A percentile compares a stretch with the other conserved stretches of the same genome.
phyloP scores from a whole-genome alignment of 2,113 vertebrate species.

The Hylia prasina region DNA sequence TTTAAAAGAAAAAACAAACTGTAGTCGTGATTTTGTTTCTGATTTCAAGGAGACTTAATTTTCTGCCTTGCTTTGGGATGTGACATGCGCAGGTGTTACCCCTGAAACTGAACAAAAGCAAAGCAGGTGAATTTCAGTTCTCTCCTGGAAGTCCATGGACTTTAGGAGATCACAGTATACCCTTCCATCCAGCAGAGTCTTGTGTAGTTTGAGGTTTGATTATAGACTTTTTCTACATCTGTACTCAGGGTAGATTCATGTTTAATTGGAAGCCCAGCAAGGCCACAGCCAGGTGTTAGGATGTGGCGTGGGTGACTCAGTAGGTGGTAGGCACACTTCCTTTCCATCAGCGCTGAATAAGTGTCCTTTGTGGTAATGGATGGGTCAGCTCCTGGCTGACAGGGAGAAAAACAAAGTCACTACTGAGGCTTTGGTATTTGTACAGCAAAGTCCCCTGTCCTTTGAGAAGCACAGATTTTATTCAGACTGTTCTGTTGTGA shows the following conservation, averaged over 20 bases:
- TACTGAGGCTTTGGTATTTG: not conserved
- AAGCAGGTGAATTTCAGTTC: not conserved
- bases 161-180: not conserved
- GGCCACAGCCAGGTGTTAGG: conserved; percentile 46
- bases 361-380: conserved; percentile 30
- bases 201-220: not conserved
- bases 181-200: not conserved
- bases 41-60: not conserved
- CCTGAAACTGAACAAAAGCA: not conserved
- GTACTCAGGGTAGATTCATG: not conserved
- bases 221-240: not conserved
- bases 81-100: not conserved
- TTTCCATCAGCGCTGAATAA: conserved; percentile 5
- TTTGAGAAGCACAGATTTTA: not conserved
- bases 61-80: not conserved
- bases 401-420: not conserved
- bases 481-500: not conserved
- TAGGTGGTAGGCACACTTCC: conserved; percentile 54
- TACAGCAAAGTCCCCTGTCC: not conserved
- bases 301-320: conserved; percentile 58
- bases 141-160: not conserved
- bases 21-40: not conserved
- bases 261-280: not conserved
- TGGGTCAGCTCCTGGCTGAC: conserved; percentile 17
- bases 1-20: not conserved